These are phyloP conservation scores for Cheirogaleus medius DNA, from an alignment of 2,113 vertebrate genomes.

Conservation along the genomic window DNA sequence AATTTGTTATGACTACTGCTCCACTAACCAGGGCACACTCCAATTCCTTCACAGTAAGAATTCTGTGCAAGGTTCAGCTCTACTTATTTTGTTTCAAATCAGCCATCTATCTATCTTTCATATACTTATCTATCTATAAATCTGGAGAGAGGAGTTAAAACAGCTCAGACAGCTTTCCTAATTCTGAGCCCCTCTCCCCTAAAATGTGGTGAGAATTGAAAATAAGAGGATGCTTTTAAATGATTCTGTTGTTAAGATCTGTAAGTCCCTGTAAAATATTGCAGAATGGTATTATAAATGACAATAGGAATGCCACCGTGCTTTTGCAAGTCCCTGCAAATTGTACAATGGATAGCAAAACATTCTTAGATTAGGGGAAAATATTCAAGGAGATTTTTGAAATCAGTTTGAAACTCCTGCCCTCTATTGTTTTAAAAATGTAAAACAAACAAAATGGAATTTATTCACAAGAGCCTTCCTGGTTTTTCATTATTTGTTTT, in stretches of 20 bases:
- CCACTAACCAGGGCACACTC: too few relatives aligned
- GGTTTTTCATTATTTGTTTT: background rate
- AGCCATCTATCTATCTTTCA: background rate
- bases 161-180: background rate
- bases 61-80: background rate
- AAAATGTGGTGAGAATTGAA: background rate
- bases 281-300: background rate
- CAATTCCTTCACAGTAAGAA: accelerated
- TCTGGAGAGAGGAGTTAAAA: background rate
- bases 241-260: background rate
- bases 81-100: background rate
- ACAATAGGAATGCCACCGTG: accelerated
- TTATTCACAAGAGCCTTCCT: background rate
- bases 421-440: slow-evolving; percentile 76
- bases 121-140: background rate
- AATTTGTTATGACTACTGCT: accelerated
- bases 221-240: background rate
- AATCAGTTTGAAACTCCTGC: slow-evolving; percentile 73
- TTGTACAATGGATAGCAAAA: accelerated
- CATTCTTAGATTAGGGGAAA: background rate
- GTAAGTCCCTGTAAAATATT: background rate
- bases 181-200: background rate
- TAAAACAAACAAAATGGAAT: slow-evolving; percentile 47
- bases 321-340: background rate
- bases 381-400: background rate